Evolutionary conservation across 2,113 vertebrate species (phyloP).

Genomic region (Myiopsitta monachus): DNA sequence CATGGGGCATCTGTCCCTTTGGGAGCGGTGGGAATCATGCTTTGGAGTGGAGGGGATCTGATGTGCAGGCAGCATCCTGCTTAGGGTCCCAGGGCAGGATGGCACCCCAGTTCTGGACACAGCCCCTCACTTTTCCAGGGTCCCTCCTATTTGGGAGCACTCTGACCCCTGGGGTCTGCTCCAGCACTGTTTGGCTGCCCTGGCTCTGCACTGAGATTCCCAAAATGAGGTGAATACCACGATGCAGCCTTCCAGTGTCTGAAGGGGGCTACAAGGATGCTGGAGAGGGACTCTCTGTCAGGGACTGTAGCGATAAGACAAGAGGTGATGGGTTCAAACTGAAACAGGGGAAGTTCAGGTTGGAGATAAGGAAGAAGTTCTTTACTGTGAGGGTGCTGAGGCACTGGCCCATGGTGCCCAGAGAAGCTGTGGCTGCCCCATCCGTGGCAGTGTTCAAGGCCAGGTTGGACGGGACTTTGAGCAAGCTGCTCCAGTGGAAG

Average conservation of each 20-base stretch:
- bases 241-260: neutral
- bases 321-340: neutral
- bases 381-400: neutral
- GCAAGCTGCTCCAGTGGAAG: too few relatives aligned
- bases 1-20: neutral
- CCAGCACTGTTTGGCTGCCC: rapidly evolving
- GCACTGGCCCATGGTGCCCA: too few relatives aligned
- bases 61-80: neutral
- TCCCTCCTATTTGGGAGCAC: neutral
- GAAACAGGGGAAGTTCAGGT: neutral
- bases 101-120: rapidly evolving
- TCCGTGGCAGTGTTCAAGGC: too few relatives aligned
- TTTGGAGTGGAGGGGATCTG: rapidly evolving
- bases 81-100: neutral
- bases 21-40: neutral
- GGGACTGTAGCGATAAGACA: neutral
- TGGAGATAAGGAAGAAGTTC: neutral
- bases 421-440: too few relatives aligned
- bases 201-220: neutral
- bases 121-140: neutral
- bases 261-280: neutral
- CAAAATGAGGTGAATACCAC: rapidly evolving
- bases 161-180: neutral
- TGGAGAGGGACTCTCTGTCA: neutral
- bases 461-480: too few relatives aligned